A percentile compares a stretch with the other conserved stretches of the same genome.
Conservation (phyloP, 2,113 vertebrate genomes). For the Bombycilla garrulus region DNA sequence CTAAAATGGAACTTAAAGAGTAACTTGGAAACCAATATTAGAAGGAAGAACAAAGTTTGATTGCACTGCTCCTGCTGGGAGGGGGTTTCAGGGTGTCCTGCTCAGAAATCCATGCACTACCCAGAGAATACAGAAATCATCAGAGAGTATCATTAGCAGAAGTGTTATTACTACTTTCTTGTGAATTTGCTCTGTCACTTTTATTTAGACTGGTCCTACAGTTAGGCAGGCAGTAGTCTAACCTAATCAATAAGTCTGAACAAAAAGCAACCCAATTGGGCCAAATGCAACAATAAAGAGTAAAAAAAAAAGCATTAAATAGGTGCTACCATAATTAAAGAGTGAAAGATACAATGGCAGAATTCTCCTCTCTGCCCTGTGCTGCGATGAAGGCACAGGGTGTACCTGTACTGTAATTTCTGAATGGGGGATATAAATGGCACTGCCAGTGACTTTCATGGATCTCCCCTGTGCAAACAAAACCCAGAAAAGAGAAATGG, state of each 20-base stretch:
- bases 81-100: neutral
- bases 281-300: neutral
- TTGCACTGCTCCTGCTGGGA: neutral
- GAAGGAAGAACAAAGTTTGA: neutral
- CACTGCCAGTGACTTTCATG: neutral
- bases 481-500: neutral
- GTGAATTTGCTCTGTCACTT: neutral
- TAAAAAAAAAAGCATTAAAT: neutral
- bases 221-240: neutral
- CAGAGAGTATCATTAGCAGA: neutral
- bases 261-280: neutral
- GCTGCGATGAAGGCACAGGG: neutral
- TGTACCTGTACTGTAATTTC: neutral
- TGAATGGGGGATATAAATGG: neutral
- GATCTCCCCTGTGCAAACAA: neutral
- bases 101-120: neutral
- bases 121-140: neutral
- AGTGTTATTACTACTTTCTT: neutral
- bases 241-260: neutral
- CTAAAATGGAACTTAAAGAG: neutral
- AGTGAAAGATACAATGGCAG: neutral
- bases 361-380: neutral
- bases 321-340: neutral
- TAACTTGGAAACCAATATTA: neutral
- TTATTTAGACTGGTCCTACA: neutral